These are phyloP conservation scores for Porites lutea DNA, from an alignment of 64 coral and sea anemone genomes.

Conservation along the genomic window DNA sequence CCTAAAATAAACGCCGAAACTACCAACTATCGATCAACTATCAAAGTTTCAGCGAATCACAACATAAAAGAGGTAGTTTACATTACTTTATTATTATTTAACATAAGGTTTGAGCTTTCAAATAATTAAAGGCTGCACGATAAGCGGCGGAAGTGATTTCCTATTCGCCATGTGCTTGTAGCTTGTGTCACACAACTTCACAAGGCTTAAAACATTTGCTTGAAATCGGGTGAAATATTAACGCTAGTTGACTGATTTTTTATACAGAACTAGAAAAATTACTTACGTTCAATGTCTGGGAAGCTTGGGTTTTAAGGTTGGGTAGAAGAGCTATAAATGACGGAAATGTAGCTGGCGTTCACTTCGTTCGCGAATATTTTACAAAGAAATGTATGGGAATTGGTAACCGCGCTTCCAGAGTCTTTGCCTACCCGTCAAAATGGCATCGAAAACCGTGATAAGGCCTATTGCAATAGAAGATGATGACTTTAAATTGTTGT, in stretches of 20 bases:
- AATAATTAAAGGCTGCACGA: not conserved
- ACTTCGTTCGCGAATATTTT: slow-evolving; percentile 31
- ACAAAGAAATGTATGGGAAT: slow-evolving; percentile 56
- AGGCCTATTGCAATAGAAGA: slow-evolving; percentile 8
- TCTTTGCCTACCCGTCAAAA: slow-evolving; percentile 36
- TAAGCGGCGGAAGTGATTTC: not conserved
- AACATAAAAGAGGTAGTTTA: slow-evolving; percentile 12
- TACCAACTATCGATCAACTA: no score
- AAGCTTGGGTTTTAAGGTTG: slow-evolving; percentile 19
- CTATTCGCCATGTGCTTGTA: slow-evolving; percentile 14
- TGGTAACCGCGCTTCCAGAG: slow-evolving; percentile 46
- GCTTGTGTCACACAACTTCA: slow-evolving; percentile 18
- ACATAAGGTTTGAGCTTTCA: not conserved
- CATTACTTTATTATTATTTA: not conserved
- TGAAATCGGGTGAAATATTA: not conserved
- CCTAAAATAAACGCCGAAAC: no score
- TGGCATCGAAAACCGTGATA: slow-evolving; percentile 31
- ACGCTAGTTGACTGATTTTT: slow-evolving; percentile 22
- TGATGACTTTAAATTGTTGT: no score
- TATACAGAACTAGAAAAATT: slow-evolving; percentile 61
- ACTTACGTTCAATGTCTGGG: slow-evolving; percentile 60
- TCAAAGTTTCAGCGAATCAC: slow-evolving; percentile 1
- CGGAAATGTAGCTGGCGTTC: not conserved
- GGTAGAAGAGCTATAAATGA: slow-evolving; percentile 23
- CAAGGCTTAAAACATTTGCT: slow-evolving; percentile 1